phyloP scores from a whole-genome alignment of 2,113 vertebrate species.

The Procapra przewalskii region DNA sequence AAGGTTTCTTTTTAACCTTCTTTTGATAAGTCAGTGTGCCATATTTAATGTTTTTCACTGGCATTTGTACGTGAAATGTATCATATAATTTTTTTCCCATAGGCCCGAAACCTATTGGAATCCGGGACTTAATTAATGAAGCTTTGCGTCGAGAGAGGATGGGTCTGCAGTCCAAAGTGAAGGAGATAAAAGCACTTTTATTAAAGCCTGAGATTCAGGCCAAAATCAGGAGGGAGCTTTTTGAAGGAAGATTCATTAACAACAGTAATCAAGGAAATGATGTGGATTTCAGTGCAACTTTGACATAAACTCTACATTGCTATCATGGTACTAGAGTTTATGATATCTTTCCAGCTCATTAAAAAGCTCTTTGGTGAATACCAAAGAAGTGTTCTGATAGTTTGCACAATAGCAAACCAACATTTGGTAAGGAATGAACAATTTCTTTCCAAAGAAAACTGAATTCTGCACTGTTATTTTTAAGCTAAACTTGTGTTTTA shows the following conservation, averaged over 20 bases:
- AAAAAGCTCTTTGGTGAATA: constrained; percentile 44
- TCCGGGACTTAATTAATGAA: constrained; percentile 77
- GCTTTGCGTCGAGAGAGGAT: constrained; percentile 82
- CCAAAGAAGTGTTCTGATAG: constrained; percentile 6
- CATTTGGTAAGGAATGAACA: constrained; percentile 52
- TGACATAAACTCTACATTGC: constrained; percentile 51
- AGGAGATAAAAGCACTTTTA: constrained; percentile 85
- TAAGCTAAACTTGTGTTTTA: not conserved
- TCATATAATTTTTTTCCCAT: constrained; percentile 78
- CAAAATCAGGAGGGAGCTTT: constrained; percentile 84
- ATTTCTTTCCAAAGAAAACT: constrained; percentile 60
- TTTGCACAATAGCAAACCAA: not conserved
- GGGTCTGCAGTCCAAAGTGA: constrained; percentile 79
- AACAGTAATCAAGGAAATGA: constrained; percentile 48
- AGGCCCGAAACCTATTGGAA: constrained; percentile 82
- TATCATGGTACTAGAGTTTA: constrained; percentile 16
- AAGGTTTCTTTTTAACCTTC: constrained; percentile 47
- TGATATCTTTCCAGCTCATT: constrained; percentile 27
- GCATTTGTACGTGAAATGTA: constrained; percentile 71
- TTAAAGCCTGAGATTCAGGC: constrained; percentile 79
- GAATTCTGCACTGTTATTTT: constrained; percentile 19
- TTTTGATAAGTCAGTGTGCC: constrained; percentile 68
- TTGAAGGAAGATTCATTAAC: constrained; percentile 70
- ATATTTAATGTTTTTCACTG: constrained; percentile 55
- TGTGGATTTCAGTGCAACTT: constrained; percentile 40